phyloP scores from a whole-genome alignment of 2,113 vertebrate species.

The Cyprinus carpio region DNA sequence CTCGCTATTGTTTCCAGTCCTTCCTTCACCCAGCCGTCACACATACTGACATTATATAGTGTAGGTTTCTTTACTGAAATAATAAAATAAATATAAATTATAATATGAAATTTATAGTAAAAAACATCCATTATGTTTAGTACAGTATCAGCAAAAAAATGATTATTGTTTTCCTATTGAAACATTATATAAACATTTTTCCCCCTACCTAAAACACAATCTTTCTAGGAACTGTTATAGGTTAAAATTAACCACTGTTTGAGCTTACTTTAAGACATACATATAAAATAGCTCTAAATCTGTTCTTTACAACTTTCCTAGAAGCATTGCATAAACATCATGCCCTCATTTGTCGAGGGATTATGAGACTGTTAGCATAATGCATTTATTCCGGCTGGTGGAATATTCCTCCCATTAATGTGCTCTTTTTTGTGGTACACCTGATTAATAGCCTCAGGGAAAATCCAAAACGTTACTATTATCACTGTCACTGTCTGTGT shows the following conservation, averaged over 20 bases:
- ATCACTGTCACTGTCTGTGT: slow-evolving; percentile 54
- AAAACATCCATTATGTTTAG: background rate
- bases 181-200: background rate
- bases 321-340: slow-evolving; percentile 43
- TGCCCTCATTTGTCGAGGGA: slow-evolving; percentile 6
- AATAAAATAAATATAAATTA: background rate
- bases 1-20: too few relatives aligned
- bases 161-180: background rate
- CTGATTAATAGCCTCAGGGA: slow-evolving; percentile 55
- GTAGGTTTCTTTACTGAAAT: background rate
- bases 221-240: background rate
- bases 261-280: background rate
- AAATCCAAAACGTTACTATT: slow-evolving; percentile 61
- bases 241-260: background rate
- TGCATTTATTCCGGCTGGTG: background rate
- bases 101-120: too few relatives aligned
- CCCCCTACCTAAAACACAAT: background rate
- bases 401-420: slow-evolving; percentile 45
- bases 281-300: slow-evolving; percentile 21
- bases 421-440: slow-evolving; percentile 42
- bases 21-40: too few relatives aligned
- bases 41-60: background rate
- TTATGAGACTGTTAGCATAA: slow-evolving; percentile 30
- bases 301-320: slow-evolving; percentile 34
- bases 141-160: slow-evolving; percentile 1